Conservation (phyloP, 1,140 invertebrate species). For the Ceratoteleas bidentatus region DNA sequence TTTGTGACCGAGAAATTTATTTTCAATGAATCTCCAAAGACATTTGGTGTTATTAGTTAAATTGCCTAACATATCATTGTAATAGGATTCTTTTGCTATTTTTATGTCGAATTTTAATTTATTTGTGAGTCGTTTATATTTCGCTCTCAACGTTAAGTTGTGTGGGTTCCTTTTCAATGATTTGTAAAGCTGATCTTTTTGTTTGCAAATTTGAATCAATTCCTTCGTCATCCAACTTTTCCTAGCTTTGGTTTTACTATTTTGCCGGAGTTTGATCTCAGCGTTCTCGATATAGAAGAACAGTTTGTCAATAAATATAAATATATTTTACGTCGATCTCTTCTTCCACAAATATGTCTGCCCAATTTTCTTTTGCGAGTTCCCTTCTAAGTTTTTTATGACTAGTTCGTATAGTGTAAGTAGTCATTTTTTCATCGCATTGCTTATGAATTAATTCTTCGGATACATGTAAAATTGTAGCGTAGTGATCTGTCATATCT, state of each 20-base stretch:
- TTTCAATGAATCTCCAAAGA: too few species aligned
- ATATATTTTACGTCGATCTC: too few species aligned
- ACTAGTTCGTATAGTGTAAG: too few species aligned
- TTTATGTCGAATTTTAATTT: not conserved
- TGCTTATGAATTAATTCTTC: not conserved
- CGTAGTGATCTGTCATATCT: not conserved
- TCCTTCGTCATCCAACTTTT: not conserved
- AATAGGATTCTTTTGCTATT: not conserved
- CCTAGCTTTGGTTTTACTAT: not conserved
- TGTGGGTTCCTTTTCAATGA: not conserved
- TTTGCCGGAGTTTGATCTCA: not conserved
- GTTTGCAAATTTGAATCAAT: not conserved
- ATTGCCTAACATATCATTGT: not conserved
- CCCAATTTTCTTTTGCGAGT: too few species aligned
- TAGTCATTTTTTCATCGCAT: not conserved
- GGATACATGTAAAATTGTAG: not conserved
- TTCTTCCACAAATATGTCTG: too few species aligned
- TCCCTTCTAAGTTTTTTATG: too few species aligned
- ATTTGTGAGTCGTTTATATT: not conserved
- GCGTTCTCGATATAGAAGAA: not conserved
- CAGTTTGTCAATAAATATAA: too few species aligned
- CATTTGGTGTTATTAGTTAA: too few species aligned
- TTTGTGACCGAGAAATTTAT: too few species aligned
- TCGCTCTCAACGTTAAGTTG: not conserved
- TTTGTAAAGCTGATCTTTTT: not conserved